Evolutionary conservation across 1,140 invertebrate genomes (phyloP).

Genomic region (Papilio dardanus): DNA sequence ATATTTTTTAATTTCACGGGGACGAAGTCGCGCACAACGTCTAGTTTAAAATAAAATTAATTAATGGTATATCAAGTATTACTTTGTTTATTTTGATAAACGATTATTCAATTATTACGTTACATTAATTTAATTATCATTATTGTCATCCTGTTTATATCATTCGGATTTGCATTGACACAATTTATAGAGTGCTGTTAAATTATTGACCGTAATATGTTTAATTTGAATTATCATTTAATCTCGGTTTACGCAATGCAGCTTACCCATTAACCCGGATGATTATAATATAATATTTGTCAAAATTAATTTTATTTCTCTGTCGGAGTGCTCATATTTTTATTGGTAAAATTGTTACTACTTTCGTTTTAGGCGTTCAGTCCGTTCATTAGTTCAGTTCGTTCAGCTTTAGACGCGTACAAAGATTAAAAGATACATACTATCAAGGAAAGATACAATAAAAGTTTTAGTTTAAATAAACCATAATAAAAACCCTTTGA

Average conservation of each 20-base stretch:
- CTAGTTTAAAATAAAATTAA: no score
- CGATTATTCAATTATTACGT: no score
- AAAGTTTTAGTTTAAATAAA: no score
- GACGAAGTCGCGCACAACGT: no score
- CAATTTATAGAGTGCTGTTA: not conserved
- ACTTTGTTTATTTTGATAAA: not conserved
- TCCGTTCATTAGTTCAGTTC: no score
- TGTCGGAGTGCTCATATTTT: not conserved
- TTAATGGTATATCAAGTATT: not conserved
- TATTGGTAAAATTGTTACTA: not conserved
- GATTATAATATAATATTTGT: not conserved
- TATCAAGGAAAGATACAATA: not conserved
- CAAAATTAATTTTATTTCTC: not conserved
- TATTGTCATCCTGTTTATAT: conserved; percentile 13
- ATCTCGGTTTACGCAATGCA: not conserved
- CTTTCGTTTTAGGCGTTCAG: not conserved
- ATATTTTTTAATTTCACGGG: no score
- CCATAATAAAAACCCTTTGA: not conserved
- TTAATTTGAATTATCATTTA: conserved; percentile 1
- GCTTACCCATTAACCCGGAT: not conserved
- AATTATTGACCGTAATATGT: not conserved
- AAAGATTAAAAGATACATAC: no score
- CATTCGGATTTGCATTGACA: conserved; percentile 13
- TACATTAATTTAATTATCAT: conserved; percentile 25
- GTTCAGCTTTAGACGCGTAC: no score